phyloP scores from a whole-genome alignment of 2,113 vertebrate genomes.

The Nesogale talazaci region DNA sequence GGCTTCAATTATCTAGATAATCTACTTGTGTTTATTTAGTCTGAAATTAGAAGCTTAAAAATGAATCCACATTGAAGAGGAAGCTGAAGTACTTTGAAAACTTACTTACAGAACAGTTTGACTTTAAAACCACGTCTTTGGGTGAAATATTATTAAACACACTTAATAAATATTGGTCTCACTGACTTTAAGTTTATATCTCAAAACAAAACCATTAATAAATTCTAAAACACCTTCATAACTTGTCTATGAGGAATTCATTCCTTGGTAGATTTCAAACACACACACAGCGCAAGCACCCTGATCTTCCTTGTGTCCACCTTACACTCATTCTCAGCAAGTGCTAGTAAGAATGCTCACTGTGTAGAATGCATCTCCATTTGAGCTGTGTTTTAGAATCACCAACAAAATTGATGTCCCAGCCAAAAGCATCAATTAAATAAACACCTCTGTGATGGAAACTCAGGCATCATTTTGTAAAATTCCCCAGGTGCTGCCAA shows the following conservation, averaged over 20 bases:
- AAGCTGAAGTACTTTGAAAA: conserved; percentile 67
- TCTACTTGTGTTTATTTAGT: conserved; percentile 76
- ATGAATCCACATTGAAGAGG: conserved; percentile 69
- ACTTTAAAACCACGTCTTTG: conserved; percentile 56
- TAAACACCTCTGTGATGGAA: neutral
- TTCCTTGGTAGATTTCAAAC: neutral
- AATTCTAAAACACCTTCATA: conserved; percentile 35
- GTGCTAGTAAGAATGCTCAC: neutral
- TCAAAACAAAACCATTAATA: conserved; percentile 49
- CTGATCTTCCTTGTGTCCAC: neutral
- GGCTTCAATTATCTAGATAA: conserved; percentile 79
- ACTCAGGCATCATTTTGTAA: neutral
- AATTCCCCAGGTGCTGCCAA: neutral
- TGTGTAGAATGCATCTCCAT: neutral
- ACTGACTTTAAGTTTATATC: conserved; percentile 40
- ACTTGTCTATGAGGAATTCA: neutral
- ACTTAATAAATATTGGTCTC: conserved; percentile 28
- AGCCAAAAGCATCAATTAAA: neutral
- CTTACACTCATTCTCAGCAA: neutral
- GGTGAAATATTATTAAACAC: conserved; percentile 40
- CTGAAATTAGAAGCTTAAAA: conserved; percentile 75
- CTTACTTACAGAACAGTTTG: conserved; percentile 51
- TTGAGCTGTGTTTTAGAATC: neutral
- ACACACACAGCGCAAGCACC: neutral
- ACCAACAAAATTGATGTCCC: neutral